Percentiles rank a stretch among this genome's conserved stretches.
Evolutionary conservation across 2,113 vertebrate genomes (phyloP).

Genomic region (Macrotus californicus): DNA sequence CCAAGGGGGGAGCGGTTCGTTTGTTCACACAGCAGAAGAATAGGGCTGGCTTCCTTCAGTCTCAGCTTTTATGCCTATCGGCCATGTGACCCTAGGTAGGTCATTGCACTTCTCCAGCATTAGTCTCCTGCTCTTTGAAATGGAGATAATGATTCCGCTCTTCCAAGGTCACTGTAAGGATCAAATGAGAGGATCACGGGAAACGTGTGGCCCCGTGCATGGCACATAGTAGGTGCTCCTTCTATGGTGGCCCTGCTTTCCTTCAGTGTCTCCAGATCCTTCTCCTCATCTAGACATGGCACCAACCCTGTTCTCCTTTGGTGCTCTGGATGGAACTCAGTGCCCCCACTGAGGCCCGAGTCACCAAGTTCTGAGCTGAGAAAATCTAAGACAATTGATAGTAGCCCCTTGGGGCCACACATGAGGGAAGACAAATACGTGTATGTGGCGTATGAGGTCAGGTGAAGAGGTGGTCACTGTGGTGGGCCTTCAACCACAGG

Average conservation of each 20-base stretch:
- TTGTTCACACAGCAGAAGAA: not conserved
- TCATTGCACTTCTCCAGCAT: not conserved
- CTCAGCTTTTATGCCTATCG: not conserved
- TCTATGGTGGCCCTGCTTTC: not conserved
- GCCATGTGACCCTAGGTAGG: not conserved
- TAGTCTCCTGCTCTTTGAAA: not conserved
- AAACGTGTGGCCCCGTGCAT: not conserved
- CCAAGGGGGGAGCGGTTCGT: not conserved
- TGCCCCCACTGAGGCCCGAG: not conserved
- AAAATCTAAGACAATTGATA: not conserved
- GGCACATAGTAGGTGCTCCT: not conserved
- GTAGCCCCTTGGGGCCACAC: not conserved
- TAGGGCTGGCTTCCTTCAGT: not conserved
- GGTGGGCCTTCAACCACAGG: not conserved
- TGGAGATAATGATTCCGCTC: not conserved
- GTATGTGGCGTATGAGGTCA: not conserved
- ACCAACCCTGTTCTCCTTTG: not conserved
- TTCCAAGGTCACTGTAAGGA: not conserved
- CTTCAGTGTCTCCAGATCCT: not conserved
- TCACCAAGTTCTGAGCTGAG: not conserved
- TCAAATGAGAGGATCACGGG: not conserved
- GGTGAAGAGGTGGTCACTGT: accelerated
- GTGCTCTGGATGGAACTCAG: not conserved
- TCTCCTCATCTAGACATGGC: not conserved
- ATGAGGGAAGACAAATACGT: not conserved